phyloP scores from a whole-genome alignment of 2,888 invertebrate species.

The Bembecia ichneumoniformis region DNA sequence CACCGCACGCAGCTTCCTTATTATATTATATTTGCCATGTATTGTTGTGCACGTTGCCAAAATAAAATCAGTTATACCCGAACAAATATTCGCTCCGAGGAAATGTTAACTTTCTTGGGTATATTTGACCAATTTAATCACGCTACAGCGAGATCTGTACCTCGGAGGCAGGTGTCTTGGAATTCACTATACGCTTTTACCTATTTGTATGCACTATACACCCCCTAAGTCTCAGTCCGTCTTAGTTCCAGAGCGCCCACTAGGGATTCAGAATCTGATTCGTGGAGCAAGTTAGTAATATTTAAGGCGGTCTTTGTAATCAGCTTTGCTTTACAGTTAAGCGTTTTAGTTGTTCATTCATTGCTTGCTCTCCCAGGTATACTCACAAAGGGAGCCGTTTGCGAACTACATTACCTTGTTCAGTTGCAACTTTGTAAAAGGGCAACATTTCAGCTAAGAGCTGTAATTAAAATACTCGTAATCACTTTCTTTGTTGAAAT shows the following conservation, averaged over 20 bases:
- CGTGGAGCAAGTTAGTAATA: slow-evolving; percentile 11
- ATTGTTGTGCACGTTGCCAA: too few relatives aligned
- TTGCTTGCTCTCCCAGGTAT: slow-evolving; percentile 3
- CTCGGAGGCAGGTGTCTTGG: not conserved
- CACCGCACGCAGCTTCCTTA: too few relatives aligned
- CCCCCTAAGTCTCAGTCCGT: not conserved
- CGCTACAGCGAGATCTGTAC: not conserved
- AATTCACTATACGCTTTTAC: not conserved
- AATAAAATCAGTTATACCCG: too few relatives aligned
- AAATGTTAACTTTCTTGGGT: not conserved
- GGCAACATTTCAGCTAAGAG: not conserved
- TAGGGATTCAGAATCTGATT: slow-evolving; percentile 9
- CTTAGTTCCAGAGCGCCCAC: not conserved
- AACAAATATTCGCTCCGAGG: too few relatives aligned
- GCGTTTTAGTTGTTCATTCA: slow-evolving; percentile 6
- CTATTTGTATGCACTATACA: slow-evolving; percentile 10
- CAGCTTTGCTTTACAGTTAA: slow-evolving; percentile 17
- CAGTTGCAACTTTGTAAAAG: not conserved
- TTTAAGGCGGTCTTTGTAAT: slow-evolving; percentile 27
- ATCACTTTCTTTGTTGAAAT: not conserved
- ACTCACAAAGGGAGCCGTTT: slow-evolving; percentile 3
- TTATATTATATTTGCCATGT: too few relatives aligned
- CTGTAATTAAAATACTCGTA: not conserved
- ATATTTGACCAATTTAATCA: not conserved
- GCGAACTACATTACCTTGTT: not conserved